These are phyloP conservation scores for Recurvirostra avosetta DNA, from an alignment of 2,113 vertebrate species.

Conservation along the genomic window DNA sequence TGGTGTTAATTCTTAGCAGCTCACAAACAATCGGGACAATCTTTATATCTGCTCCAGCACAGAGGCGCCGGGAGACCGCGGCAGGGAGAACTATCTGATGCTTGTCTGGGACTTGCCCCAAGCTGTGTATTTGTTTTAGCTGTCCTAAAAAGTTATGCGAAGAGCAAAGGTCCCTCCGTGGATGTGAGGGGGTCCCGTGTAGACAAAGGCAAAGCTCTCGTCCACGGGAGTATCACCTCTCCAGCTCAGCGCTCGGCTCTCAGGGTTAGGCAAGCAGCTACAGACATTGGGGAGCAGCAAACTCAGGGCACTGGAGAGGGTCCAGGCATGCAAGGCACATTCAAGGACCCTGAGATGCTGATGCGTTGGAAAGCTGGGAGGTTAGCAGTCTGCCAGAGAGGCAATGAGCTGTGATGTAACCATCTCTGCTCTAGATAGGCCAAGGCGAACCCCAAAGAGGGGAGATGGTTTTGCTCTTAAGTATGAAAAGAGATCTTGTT, in stretches of 20 bases:
- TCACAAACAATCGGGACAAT: neutral
- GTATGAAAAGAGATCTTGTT: neutral
- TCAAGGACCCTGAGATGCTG: neutral
- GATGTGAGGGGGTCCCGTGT: rapidly evolving
- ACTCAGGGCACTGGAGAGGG: no score
- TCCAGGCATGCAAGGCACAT: rapidly evolving
- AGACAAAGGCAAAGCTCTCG: neutral
- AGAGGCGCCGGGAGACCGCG: rapidly evolving
- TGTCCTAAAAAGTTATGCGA: neutral
- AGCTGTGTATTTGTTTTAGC: neutral
- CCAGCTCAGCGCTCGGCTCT: neutral
- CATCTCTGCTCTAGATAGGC: neutral
- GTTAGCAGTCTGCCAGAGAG: neutral
- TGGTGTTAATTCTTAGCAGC: neutral
- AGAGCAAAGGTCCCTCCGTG: neutral
- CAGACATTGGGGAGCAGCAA: rapidly evolving
- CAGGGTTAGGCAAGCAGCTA: neutral
- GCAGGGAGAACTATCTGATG: neutral
- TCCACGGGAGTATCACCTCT: rapidly evolving
- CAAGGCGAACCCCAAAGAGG: neutral
- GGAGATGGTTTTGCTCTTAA: neutral
- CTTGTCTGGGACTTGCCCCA: neutral
- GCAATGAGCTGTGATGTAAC: neutral
- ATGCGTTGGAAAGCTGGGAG: neutral
- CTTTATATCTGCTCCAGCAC: neutral